Conservation (phyloP, 2,888 invertebrate species). For the Lithophane socia region DNA sequence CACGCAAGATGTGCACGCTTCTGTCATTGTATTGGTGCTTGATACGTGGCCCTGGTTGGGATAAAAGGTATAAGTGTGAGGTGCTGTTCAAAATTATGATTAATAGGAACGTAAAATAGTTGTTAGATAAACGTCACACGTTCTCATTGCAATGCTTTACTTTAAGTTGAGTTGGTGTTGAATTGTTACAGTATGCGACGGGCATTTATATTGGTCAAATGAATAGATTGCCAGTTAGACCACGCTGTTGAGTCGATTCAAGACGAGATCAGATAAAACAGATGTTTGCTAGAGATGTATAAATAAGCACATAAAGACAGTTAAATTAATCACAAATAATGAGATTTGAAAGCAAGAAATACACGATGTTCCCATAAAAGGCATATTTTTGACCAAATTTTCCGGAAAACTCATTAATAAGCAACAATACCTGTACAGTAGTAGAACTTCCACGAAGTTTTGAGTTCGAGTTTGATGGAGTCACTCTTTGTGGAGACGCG, state of each 20-base stretch:
- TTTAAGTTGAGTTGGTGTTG: background rate
- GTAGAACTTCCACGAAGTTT: conserved; percentile 87
- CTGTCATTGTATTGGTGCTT: conserved; percentile 89
- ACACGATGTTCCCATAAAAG: background rate
- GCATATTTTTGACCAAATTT: background rate
- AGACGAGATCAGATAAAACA: background rate
- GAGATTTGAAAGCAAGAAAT: background rate
- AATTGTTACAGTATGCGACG: too few species aligned
- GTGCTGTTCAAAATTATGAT: background rate
- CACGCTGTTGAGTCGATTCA: background rate
- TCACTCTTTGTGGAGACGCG: conserved; percentile 87
- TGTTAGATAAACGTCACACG: background rate
- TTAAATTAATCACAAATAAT: background rate
- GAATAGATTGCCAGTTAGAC: too few species aligned
- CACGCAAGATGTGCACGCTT: conserved; percentile 88
- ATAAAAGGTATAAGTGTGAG: background rate
- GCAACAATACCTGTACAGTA: conserved; percentile 83
- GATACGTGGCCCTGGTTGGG: conserved; percentile 86
- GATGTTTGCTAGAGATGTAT: background rate
- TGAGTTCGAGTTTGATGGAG: conserved; percentile 83
- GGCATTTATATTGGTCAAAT: background rate
- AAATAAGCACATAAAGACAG: conserved; percentile 14
- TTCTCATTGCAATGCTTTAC: background rate
- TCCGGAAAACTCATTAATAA: background rate
- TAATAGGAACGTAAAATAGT: too few species aligned